Conservation (phyloP, 53 echinoderm and acorn worm genomes). For the Paracentrotus lividus region DNA sequence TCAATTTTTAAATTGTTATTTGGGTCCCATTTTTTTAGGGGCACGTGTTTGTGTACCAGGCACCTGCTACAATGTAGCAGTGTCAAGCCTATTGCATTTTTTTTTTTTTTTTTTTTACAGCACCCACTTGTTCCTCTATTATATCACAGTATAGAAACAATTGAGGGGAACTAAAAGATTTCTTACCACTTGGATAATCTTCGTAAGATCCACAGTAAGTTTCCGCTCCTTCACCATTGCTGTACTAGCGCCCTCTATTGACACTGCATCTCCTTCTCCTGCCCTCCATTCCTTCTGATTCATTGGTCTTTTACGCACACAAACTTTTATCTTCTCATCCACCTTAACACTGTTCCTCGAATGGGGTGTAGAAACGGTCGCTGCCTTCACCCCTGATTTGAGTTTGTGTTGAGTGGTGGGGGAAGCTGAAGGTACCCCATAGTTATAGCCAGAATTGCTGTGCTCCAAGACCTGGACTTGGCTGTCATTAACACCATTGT, state of each 20-base stretch:
- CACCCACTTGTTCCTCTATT: no score
- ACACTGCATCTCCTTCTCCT: constrained; percentile 83
- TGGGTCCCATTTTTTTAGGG: no score
- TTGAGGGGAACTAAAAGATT: not conserved
- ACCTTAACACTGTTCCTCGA: not conserved
- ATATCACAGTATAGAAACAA: no score
- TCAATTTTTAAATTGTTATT: no score
- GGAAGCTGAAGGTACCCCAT: constrained; percentile 82
- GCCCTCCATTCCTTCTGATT: constrained; percentile 84
- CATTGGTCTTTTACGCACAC: constrained; percentile 92
- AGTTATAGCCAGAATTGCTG: constrained; percentile 77
- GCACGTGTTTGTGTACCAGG: no score
- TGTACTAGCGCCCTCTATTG: constrained; percentile 72
- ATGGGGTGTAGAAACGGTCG: not conserved
- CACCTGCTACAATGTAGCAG: no score
- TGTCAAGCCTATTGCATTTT: no score
- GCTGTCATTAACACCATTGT: constrained; percentile 48
- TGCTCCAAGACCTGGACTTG: constrained; percentile 78
- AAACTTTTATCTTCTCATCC: constrained; percentile 82
- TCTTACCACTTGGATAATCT: constrained; percentile 90
- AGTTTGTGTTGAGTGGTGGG: not conserved
- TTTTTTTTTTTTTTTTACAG: no score
- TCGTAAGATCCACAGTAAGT: constrained; percentile 87
- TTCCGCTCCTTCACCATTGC: constrained; percentile 88
- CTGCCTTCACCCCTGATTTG: constrained; percentile 1